Evolutionary conservation across 2,113 vertebrate genomes (phyloP).

Genomic region (Misgurnus anguillicaudatus): DNA sequence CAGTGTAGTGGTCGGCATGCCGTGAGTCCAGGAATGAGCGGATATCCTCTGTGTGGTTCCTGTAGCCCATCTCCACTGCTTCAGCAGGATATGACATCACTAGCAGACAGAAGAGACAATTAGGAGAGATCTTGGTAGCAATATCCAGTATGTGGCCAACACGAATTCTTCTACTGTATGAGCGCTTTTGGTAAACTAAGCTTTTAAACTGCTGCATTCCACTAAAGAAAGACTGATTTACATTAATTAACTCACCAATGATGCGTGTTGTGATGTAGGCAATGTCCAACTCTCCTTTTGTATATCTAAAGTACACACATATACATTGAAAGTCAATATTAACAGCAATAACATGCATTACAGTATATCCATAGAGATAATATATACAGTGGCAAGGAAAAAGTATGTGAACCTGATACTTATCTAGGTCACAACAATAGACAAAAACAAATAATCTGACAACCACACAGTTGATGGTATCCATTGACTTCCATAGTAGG

Average conservation of each 20-base stretch:
- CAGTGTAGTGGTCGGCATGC: slow-evolving; percentile 96
- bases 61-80: slow-evolving; percentile 89
- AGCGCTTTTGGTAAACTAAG: no score
- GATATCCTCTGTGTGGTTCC: slow-evolving; percentile 98
- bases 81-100: slow-evolving; percentile 99
- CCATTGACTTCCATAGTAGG: no score
- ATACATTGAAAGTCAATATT: background rate
- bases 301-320: slow-evolving; percentile 80
- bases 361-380: background rate
- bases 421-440: no score
- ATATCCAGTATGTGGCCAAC: no score
- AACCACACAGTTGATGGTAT: no score
- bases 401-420: no score
- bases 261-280: slow-evolving; percentile 96
- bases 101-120: slow-evolving; percentile 57
- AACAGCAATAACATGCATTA: background rate
- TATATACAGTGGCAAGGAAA: no score
- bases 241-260: slow-evolving; percentile 93
- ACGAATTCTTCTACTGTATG: no score
- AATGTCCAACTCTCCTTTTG: slow-evolving; percentile 97
- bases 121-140: background rate
- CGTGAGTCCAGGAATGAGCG: slow-evolving; percentile 93
- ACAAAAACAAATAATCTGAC: no score
- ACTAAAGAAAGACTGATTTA: slow-evolving; percentile 1
- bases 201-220: no score